Evolutionary conservation across 2,888 invertebrate species (phyloP).

Genomic region (Diaperis boleti): DNA sequence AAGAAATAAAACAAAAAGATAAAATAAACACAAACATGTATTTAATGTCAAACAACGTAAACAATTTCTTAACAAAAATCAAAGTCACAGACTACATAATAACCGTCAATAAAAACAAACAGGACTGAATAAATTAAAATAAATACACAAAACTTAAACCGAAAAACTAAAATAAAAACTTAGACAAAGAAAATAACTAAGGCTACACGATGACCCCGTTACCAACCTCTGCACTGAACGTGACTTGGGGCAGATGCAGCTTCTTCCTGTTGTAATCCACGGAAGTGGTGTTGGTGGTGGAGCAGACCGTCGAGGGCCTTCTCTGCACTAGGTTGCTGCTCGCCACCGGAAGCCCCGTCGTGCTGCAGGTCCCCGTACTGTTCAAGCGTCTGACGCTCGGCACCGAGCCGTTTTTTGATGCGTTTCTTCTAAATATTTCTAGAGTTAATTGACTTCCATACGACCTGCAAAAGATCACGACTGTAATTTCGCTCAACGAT

Average conservation of each 20-base stretch:
- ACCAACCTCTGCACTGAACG: constrained; percentile 93
- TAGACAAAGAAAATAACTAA: constrained; percentile 21
- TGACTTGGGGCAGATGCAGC: constrained; percentile 83
- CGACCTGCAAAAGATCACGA: constrained; percentile 69
- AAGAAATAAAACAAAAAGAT: constrained; percentile 19
- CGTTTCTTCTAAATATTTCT: constrained; percentile 78
- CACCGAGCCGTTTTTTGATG: constrained; percentile 65
- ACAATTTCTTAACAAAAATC: constrained; percentile 45
- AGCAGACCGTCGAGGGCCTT: constrained; percentile 79
- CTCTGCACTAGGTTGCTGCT: constrained; percentile 58
- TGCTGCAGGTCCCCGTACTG: constrained; percentile 48
- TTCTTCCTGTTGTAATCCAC: constrained; percentile 70
- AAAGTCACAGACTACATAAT: constrained; percentile 41
- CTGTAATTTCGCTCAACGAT: too few relatives aligned
- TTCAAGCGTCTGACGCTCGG: constrained; percentile 54
- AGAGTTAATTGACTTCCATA: constrained; percentile 78
- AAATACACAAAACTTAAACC: constrained; percentile 71
- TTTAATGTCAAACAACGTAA: constrained; percentile 45
- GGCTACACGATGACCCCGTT: constrained; percentile 83
- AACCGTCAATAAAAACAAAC: constrained; percentile 51
- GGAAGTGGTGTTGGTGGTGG: constrained; percentile 72
- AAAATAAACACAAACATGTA: constrained; percentile 45
- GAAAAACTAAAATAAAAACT: constrained; percentile 46
- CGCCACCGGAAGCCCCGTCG: constrained; percentile 54
- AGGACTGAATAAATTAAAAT: constrained; percentile 69